Conservation (phyloP, 2,888 invertebrate species). For the Eupithecia tripunctaria region DNA sequence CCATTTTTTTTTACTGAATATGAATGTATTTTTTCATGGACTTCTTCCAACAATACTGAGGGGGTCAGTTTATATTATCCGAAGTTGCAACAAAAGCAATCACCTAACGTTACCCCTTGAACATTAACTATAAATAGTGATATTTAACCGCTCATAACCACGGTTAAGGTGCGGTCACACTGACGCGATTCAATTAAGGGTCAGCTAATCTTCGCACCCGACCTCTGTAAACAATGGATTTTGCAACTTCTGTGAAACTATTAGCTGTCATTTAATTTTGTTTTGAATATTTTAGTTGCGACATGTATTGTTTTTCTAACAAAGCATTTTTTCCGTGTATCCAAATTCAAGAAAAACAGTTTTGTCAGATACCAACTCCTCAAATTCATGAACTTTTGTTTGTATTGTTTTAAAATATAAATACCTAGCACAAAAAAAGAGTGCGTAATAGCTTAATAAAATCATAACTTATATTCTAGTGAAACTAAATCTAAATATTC, state of each 20-base stretch:
- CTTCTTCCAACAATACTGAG: not conserved
- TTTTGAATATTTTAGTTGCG: conserved; percentile 18
- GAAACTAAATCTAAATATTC: no score
- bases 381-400: no score
- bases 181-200: conserved; percentile 67
- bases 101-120: no score
- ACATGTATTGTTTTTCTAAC: conserved; percentile 17
- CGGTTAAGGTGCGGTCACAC: conserved; percentile 56
- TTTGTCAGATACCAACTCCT: not conserved
- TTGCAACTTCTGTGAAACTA: conserved; percentile 48
- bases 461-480: no score
- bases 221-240: conserved; percentile 66
- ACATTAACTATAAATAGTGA: conserved; percentile 31
- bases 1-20: not conserved
- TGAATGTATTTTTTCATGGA: no score
- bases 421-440: not conserved
- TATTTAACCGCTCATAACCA: conserved; percentile 51
- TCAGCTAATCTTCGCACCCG: conserved; percentile 62
- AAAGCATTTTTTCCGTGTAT: conserved; percentile 2
- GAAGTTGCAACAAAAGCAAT: not conserved
- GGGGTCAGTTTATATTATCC: not conserved
- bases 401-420: not conserved
- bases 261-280: conserved; percentile 16
- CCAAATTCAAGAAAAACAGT: not conserved
- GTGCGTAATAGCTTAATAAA: no score